phyloP scores from a whole-genome alignment of 1,140 invertebrate genomes.

The Helicoverpa zea region DNA sequence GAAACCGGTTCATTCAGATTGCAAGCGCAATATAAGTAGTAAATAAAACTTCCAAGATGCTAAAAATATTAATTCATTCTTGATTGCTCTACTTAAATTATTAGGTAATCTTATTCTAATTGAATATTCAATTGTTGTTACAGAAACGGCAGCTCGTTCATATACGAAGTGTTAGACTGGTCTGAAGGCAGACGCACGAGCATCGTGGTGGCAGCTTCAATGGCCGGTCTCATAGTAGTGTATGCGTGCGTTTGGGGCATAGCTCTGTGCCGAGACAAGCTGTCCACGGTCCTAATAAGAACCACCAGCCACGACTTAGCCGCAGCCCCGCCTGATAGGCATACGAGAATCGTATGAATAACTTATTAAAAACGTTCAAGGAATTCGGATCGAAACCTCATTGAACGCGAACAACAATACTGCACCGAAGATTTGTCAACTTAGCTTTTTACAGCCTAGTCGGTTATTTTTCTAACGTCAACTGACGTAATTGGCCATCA shows the following conservation, averaged over 20 bases:
- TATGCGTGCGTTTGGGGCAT: slow-evolving; percentile 67
- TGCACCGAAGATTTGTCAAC: background rate
- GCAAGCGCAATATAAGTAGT: no score
- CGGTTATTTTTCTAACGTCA: no score
- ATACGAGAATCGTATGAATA: slow-evolving; percentile 47
- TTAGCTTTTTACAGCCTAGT: no score
- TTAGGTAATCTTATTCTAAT: background rate
- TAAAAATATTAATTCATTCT: no score
- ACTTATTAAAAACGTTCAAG: background rate
- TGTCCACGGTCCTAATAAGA: slow-evolving; percentile 65
- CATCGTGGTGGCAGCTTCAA: slow-evolving; percentile 84
- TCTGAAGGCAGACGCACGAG: slow-evolving; percentile 80
- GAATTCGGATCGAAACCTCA: slow-evolving; percentile 8
- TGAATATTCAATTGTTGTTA: slow-evolving; percentile 58
- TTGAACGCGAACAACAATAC: background rate
- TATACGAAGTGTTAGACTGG: slow-evolving; percentile 92
- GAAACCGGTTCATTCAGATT: no score
- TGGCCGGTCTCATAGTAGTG: slow-evolving; percentile 83
- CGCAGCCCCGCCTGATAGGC: slow-evolving; percentile 63
- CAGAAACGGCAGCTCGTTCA: slow-evolving; percentile 88
- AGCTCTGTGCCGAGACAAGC: slow-evolving; percentile 68
- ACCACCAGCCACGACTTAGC: slow-evolving; percentile 73
- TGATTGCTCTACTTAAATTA: no score
- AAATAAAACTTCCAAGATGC: no score
- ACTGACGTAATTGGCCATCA: no score